Evolutionary conservation across 2,113 vertebrate species (phyloP).

Genomic region (Nipponia nippon): DNA sequence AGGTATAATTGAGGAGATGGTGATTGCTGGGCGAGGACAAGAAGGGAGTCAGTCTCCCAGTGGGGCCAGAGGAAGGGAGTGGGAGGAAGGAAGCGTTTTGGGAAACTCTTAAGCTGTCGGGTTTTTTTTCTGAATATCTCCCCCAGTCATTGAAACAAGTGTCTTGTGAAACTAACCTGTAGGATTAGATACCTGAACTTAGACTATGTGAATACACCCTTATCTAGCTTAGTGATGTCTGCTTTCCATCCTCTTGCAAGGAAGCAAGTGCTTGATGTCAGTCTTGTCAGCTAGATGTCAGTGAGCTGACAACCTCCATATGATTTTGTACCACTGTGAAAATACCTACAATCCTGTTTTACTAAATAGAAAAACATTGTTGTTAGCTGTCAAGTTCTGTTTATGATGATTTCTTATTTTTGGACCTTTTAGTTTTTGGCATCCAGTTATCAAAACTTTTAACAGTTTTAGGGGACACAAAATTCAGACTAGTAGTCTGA

Average conservation of each 20-base stretch:
- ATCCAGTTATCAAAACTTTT: neutral
- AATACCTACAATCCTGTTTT: neutral
- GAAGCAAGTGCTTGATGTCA: neutral
- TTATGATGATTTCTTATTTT: neutral
- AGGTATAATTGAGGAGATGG: neutral
- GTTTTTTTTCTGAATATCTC: neutral
- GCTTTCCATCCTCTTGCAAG: neutral
- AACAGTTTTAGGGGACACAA: neutral
- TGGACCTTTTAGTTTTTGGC: neutral
- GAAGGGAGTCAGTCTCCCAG: neutral
- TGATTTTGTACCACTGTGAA: neutral
- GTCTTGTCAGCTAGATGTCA: neutral
- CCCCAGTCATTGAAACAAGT: neutral
- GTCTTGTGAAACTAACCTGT: neutral
- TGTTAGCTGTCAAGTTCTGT: neutral
- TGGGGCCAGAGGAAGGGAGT: fast-evolving
- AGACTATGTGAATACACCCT: neutral
- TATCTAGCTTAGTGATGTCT: neutral
- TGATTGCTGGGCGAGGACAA: neutral
- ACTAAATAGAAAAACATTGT: neutral
- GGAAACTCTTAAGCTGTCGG: neutral
- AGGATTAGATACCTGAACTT: neutral
- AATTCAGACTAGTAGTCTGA: neutral
- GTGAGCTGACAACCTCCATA: neutral
- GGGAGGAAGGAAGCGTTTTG: neutral